These are phyloP conservation scores for Hemaris fuciformis DNA, from an alignment of 2,888 invertebrate genomes.

Conservation along the genomic window DNA sequence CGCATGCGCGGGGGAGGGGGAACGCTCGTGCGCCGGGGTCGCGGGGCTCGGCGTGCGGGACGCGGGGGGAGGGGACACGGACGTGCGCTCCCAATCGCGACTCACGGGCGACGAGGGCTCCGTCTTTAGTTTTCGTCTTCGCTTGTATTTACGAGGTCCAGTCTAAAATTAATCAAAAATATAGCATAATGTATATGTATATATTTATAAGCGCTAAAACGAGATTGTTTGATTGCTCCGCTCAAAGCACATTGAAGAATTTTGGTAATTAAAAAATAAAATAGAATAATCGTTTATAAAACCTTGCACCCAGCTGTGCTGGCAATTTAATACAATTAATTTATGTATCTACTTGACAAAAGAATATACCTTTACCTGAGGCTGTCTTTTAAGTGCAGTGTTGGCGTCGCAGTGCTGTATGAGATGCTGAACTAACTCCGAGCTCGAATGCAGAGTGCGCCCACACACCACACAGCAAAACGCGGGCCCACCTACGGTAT, in stretches of 20 bases:
- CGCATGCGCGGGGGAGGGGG: slow-evolving; percentile 21
- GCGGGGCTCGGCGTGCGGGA: slow-evolving; percentile 21
- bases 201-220: not conserved
- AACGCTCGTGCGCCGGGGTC: slow-evolving; percentile 37
- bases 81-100: slow-evolving; percentile 37
- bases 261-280: too few species aligned
- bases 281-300: too few species aligned
- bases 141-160: slow-evolving; percentile 90
- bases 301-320: too few species aligned
- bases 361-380: slow-evolving; percentile 73
- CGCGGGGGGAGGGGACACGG: slow-evolving; percentile 40
- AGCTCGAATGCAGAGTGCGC: slow-evolving; percentile 85
- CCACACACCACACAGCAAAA: slow-evolving; percentile 90
- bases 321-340: too few species aligned
- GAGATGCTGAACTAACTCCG: slow-evolving; percentile 89
- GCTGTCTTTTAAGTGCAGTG: slow-evolving; percentile 89
- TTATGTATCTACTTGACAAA: too few species aligned
- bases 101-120: slow-evolving; percentile 39
- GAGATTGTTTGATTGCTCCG: not conserved
- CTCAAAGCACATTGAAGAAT: too few species aligned
- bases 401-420: slow-evolving; percentile 93
- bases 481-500: slow-evolving; percentile 76
- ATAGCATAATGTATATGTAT: too few species aligned
- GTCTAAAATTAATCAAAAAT: slow-evolving; percentile 66
- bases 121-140: slow-evolving; percentile 86